phyloP scores from a whole-genome alignment of 2,797 vertebrate genomes.

The Mormyrus proboscirostris region DNA sequence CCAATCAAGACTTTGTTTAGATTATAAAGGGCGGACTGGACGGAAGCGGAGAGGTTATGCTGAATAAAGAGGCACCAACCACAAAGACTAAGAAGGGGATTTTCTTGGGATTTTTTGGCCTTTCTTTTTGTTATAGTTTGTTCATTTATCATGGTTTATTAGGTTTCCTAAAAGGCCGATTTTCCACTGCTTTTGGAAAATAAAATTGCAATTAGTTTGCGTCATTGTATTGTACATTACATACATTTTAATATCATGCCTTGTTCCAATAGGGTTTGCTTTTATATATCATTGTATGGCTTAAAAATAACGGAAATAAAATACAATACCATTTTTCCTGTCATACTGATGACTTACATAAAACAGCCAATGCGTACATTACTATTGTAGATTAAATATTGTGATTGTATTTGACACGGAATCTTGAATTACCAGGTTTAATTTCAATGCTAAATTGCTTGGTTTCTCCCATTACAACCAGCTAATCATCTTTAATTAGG shows the following conservation, averaged over 20 bases:
- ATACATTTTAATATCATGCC: neutral
- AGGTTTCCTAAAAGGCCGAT: conserved; percentile 22
- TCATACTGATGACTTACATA: neutral
- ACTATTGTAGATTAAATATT: conserved; percentile 45
- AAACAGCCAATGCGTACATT: neutral
- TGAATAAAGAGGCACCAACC: neutral
- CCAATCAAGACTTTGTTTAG: conserved; percentile 4
- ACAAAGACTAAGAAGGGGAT: neutral
- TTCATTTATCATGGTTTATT: neutral
- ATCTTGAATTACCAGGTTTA: conserved; percentile 47
- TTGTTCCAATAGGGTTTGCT: neutral
- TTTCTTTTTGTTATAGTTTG: neutral
- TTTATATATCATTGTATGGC: neutral
- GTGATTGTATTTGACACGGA: conserved; percentile 48
- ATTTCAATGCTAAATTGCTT: conserved; percentile 47
- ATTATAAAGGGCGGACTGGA: neutral
- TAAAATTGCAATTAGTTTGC: neutral
- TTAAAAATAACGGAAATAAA: neutral
- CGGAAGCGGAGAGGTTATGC: neutral
- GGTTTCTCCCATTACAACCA: conserved; percentile 51
- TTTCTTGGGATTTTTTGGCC: neutral
- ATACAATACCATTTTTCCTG: neutral
- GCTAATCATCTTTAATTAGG: conserved; percentile 41
- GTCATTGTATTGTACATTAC: neutral
- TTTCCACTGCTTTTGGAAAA: neutral